These are phyloP conservation scores for Castor canadensis DNA, from an alignment of 2,113 vertebrate genomes.

Conservation along the genomic window DNA sequence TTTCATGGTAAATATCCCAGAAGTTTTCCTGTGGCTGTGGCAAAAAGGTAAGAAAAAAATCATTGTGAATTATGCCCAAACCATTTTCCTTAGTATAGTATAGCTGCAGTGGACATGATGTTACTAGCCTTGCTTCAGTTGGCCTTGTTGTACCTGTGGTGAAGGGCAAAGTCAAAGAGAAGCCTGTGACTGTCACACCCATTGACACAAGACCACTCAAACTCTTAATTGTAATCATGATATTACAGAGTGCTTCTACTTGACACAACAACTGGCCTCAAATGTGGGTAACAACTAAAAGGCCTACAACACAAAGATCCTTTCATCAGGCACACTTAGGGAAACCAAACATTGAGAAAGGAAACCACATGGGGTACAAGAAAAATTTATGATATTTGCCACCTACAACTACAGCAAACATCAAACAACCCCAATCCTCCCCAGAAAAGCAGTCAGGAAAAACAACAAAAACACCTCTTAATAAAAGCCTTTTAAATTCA, in stretches of 20 bases:
- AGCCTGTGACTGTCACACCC: accelerated
- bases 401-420: background rate
- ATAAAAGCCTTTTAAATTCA: background rate
- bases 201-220: too few species aligned
- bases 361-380: background rate
- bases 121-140: background rate
- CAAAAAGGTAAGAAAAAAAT: background rate
- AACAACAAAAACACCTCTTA: background rate
- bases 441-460: background rate
- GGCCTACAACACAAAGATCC: background rate
- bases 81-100: background rate
- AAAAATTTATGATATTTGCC: background rate
- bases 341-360: background rate
- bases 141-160: accelerated
- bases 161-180: background rate
- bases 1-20: background rate
- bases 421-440: background rate
- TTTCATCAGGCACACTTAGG: background rate
- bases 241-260: too few species aligned
- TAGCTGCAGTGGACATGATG: background rate
- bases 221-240: background rate
- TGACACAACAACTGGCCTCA: too few species aligned
- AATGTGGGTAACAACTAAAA: background rate
- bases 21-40: background rate
- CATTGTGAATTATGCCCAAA: background rate